These are phyloP conservation scores for Meta bourneti DNA, from an alignment of 2,888 invertebrate genomes.

Conservation along the genomic window DNA sequence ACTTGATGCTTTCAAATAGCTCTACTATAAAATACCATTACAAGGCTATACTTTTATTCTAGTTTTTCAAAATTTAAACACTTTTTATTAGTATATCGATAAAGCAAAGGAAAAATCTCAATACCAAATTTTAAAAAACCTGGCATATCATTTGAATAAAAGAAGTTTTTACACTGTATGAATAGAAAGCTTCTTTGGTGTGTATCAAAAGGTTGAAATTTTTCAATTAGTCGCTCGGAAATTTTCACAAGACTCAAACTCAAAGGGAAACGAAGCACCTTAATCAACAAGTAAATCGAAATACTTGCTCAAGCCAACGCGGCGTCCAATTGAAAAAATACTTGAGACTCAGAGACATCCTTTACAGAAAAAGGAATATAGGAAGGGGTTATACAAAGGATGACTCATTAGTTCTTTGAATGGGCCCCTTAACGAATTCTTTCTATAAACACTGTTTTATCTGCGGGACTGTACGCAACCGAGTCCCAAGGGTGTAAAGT, in stretches of 20 bases:
- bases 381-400: conserved; percentile 57
- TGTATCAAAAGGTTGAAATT: neutral
- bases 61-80: neutral
- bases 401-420: conserved; percentile 66
- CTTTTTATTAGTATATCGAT: neutral
- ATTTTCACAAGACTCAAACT: neutral
- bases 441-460: conserved; percentile 53
- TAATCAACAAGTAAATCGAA: conserved; percentile 35
- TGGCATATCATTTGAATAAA: neutral
- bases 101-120: neutral
- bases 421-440: conserved; percentile 68
- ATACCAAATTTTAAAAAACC: too few species aligned
- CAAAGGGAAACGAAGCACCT: neutral
- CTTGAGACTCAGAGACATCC: neutral
- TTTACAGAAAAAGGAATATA: neutral
- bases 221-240: neutral
- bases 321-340: neutral
- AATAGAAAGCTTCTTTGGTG: neutral
- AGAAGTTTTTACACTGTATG: neutral
- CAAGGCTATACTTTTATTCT: too few species aligned
- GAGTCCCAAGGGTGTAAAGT: conserved; percentile 61
- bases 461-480: conserved; percentile 8
- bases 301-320: neutral
- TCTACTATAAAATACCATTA: too few species aligned
- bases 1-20: too few species aligned